Conservation (phyloP, 1,140 invertebrate species). For the Halictus rubicundus region DNA sequence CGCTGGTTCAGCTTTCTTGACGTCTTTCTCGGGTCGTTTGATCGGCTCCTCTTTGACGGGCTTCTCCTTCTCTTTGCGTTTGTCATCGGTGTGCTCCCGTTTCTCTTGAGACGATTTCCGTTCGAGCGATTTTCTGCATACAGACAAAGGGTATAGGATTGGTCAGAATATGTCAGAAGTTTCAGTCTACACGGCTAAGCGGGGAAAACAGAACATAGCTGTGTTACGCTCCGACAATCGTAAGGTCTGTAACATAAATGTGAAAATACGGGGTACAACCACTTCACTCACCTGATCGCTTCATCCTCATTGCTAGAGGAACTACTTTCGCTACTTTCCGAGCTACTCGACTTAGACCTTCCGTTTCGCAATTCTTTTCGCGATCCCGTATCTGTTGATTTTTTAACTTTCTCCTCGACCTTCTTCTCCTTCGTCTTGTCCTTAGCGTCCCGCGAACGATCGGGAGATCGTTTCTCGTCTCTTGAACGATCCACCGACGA, state of each 20-base stretch:
- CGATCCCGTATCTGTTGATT: conserved; percentile 59
- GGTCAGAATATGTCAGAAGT: background rate
- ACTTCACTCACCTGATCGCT: conserved; percentile 65
- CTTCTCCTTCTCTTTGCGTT: conserved; percentile 79
- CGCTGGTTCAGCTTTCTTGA: conserved; percentile 71
- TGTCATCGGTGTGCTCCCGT: conserved; percentile 75
- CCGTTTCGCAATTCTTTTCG: conserved; percentile 77
- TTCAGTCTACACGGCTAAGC: conserved; percentile 13
- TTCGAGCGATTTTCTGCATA: conserved; percentile 72
- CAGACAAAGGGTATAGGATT: conserved; percentile 17
- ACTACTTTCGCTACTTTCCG: conserved; percentile 78
- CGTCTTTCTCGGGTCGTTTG: conserved; percentile 74
- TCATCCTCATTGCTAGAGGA: conserved; percentile 77
- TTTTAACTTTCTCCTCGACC: conserved; percentile 73
- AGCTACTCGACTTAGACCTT: conserved; percentile 78
- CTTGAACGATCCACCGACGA: conserved; percentile 70
- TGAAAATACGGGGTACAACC: conserved; percentile 20
- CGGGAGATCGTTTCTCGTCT: conserved; percentile 70
- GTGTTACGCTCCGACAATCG: conserved; percentile 52
- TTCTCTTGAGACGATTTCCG: conserved; percentile 69
- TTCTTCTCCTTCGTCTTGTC: conserved; percentile 65
- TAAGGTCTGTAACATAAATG: conserved; percentile 48
- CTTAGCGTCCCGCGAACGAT: conserved; percentile 68
- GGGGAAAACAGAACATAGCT: conserved; percentile 35
- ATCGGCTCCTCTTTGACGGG: conserved; percentile 70